Conservation (phyloP, 2,888 invertebrate genomes). For the Pandemis heparana region DNA sequence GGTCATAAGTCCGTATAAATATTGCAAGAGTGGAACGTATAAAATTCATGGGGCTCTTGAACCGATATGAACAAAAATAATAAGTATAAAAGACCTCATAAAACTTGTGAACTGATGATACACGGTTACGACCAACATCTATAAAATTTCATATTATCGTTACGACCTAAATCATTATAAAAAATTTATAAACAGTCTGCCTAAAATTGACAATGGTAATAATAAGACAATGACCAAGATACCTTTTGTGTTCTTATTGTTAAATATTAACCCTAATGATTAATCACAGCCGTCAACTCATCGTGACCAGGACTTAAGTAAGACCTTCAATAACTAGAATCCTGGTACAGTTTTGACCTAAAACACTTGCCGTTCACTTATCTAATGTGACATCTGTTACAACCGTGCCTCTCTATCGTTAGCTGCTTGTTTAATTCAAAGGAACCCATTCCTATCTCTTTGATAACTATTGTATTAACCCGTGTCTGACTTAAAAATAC, state of each 20-base stretch:
- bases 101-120: neutral
- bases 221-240: neutral
- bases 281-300: neutral
- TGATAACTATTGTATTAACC: neutral
- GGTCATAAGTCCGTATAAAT: conserved; percentile 11
- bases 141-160: neutral
- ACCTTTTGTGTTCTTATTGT: neutral
- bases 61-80: neutral
- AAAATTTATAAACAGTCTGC: neutral
- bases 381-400: neutral
- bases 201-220: neutral
- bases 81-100: neutral
- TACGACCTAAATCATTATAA: neutral
- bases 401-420: neutral
- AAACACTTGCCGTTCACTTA: neutral
- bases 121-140: neutral
- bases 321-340: conserved; percentile 9
- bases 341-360: conserved; percentile 7
- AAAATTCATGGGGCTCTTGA: neutral
- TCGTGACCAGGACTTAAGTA: neutral
- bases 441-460: neutral
- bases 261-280: neutral
- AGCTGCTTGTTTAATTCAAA: neutral
- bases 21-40: conserved; percentile 2
- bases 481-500: neutral